Percentiles rank a stretch among this genome's conserved stretches.
Conservation (phyloP, 2,113 vertebrate genomes). For the Pseudolaguvia tuberculata region DNA sequence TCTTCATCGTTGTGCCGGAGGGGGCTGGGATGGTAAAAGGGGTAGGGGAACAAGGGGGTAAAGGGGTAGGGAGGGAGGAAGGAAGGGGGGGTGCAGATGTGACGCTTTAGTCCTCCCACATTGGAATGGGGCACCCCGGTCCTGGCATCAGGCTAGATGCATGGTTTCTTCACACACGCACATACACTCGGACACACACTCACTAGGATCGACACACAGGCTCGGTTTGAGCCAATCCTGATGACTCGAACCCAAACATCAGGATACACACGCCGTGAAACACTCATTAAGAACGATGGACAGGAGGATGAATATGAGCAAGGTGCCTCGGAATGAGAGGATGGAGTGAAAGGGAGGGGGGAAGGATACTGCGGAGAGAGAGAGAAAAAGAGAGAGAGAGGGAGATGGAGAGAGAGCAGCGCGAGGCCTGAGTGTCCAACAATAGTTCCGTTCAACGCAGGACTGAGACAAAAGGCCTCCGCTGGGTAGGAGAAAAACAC, state of each 20-base stretch:
- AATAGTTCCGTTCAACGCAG: constrained; percentile 47
- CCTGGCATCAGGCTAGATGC: constrained; percentile 73
- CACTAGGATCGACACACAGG: constrained; percentile 32
- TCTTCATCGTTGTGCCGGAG: constrained; percentile 83
- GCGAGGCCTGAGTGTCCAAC: constrained; percentile 57
- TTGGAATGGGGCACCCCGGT: constrained; percentile 70
- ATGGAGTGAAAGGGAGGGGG: constrained; percentile 59
- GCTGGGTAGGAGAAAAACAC: constrained; percentile 24
- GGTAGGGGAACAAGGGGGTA: constrained; percentile 37
- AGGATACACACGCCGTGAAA: constrained; percentile 84
- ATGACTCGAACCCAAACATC: constrained; percentile 81
- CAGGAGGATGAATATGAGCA: constrained; percentile 31
- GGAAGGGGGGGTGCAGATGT: constrained; percentile 68
- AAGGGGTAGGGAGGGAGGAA: constrained; percentile 37
- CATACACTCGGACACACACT: constrained; percentile 27
- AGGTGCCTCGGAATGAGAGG: constrained; percentile 40
- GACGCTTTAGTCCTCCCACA: constrained; percentile 75
- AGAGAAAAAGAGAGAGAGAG: constrained; percentile 52
- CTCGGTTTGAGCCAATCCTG: constrained; percentile 84
- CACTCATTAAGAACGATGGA: constrained; percentile 74
- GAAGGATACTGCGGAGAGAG: constrained; percentile 53
- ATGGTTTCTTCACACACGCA: constrained; percentile 59
- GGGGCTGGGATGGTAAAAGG: constrained; percentile 40
- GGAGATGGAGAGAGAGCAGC: constrained; percentile 54
- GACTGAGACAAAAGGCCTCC: constrained; percentile 45